Conservation (phyloP, 1,140 invertebrate genomes). For the Neodiprion pinetum region DNA sequence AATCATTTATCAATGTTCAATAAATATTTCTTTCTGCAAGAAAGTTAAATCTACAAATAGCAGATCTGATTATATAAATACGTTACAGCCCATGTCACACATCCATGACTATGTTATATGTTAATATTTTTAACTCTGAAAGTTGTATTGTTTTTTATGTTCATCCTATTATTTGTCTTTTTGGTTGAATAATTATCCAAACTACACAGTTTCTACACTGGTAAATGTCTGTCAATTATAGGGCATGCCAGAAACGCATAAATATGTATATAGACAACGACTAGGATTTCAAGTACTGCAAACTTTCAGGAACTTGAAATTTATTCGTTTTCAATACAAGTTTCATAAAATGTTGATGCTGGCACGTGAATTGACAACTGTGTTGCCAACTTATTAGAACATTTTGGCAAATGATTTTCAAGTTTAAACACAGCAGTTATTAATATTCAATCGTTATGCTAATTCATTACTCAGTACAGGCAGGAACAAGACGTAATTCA, state of each 20-base stretch:
- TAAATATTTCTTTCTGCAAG: too few relatives aligned
- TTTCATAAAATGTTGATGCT: too few relatives aligned
- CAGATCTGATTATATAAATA: conserved; percentile 37
- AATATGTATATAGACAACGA: neutral
- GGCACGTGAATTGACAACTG: too few relatives aligned
- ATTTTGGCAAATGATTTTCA: too few relatives aligned
- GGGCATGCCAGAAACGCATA: neutral
- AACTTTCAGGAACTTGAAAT: too few relatives aligned
- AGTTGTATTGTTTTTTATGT: neutral
- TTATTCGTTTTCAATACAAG: too few relatives aligned
- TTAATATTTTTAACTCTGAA: neutral
- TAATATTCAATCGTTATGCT: too few relatives aligned
- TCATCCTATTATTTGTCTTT: neutral
- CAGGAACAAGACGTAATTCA: too few relatives aligned
- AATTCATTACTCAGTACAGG: too few relatives aligned
- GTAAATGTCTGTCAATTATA: neutral
- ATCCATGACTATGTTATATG: neutral
- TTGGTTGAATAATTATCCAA: neutral
- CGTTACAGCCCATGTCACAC: conserved; percentile 29
- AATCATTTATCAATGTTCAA: too few relatives aligned
- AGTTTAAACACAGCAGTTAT: too few relatives aligned
- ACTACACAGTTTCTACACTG: neutral
- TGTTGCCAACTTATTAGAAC: too few relatives aligned
- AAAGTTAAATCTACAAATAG: conserved; percentile 19
- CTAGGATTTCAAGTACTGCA: neutral